Evolutionary conservation across 2,797 vertebrate species (phyloP), one percentile per base, ranked within the genome.

Genomic region (Hoplostethus atlanticus): DNA sequence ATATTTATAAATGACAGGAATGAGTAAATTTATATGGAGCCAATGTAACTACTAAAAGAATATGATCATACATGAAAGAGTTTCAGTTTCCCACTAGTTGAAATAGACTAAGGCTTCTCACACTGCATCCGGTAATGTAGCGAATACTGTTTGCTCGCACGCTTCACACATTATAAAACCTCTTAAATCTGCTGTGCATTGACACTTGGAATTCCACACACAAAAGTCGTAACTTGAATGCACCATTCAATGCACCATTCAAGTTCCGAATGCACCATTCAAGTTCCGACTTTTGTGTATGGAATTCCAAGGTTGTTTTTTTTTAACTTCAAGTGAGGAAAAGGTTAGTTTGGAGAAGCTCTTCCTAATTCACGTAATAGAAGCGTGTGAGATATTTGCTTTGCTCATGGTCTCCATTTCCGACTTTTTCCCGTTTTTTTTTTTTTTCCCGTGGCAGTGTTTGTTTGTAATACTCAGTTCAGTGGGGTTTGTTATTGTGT

Each of bases 401-500:
- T 44, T 11, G 3, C 1, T 44, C 42, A 44, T 11, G 2, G 42
- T 44, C 42, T 44, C 42, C 11, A 3, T 44, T 68, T 77, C 34
- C n/a, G 51, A 15, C 42, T 66, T 21, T n/a, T n/a, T n/a, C n/a
- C n/a, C n/a, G n/a, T n/a, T n/a, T n/a, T n/a, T 42, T 31, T 56
- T 53, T 10, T 42, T 17, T 51, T 55, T 6, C 4, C 12, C 4
- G 42, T 12, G 12, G 42, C 4, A 44, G 1, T 12, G 3, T 44
- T 44, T 44, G 11, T 44, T 44, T 86, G 89, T 95, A 94, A 90
- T 88, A 89, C 93, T 87, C 94, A 90, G 91, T 94, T 87, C 85
- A 93, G 92, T 95, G 92, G 87, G 85, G 92, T 93, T 93, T 91
- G 91, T 92, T 95, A 93, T 80, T 92, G 88, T 95, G 94, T 92